A percentile compares a stretch with the other conserved stretches of the same genome.
Evolutionary conservation across 2,888 invertebrate species (phyloP).

Genomic region (Melieria picta): DNA sequence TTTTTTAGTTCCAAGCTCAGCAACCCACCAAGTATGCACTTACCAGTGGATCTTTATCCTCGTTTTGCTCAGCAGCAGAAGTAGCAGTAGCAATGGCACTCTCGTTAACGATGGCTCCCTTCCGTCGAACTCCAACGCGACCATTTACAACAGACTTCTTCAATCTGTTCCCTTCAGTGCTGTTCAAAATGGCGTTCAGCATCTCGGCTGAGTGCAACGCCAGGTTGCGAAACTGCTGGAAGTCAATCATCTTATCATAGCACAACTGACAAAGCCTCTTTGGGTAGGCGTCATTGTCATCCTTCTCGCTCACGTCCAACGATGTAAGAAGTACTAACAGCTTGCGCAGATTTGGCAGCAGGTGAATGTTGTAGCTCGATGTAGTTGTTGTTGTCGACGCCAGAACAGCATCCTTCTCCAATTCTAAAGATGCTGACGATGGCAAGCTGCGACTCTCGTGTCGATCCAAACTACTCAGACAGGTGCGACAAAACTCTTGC

Average conservation of each 20-base stretch:
- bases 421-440: conserved; percentile 7
- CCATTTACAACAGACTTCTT: too few species aligned
- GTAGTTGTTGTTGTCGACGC: conserved; percentile 24
- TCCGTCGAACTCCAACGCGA: neutral
- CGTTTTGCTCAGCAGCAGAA: conserved; percentile 15
- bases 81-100: neutral
- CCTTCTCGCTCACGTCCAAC: conserved; percentile 46
- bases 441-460: conserved; percentile 34
- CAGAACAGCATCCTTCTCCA: neutral
- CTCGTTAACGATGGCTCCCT: conserved; percentile 5
- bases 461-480: conserved; percentile 47
- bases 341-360: conserved; percentile 48
- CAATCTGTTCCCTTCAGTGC: neutral
- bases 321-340: conserved; percentile 51
- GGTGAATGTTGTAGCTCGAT: conserved; percentile 42
- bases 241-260: conserved; percentile 52
- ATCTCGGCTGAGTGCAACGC: conserved; percentile 49
- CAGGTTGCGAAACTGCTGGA: conserved; percentile 51
- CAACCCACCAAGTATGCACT: conserved; percentile 10
- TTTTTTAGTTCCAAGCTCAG: neutral
- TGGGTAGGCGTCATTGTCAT: conserved; percentile 45
- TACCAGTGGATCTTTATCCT: conserved; percentile 45
- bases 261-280: conserved; percentile 53
- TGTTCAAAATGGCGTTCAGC: conserved; percentile 38
- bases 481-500: conserved; percentile 55